Conservation (phyloP, 2,888 invertebrate species). For the Nemapogon koenigi region DNA sequence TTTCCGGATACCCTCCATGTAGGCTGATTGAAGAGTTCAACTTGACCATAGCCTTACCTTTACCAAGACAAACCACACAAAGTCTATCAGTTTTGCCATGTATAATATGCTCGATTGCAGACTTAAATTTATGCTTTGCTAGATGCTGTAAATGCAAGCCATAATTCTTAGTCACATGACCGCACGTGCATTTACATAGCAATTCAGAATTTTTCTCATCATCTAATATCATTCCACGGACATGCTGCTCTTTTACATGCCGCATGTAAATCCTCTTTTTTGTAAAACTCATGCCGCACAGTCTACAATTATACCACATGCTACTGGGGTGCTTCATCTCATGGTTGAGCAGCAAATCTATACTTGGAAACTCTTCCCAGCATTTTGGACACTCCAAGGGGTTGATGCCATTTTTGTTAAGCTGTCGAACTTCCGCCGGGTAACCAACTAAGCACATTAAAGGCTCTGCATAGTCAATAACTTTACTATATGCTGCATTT, state of each 20-base stretch:
- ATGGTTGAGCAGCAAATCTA: slow-evolving; percentile 36
- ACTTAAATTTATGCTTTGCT: slow-evolving; percentile 49
- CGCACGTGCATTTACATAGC: slow-evolving; percentile 36
- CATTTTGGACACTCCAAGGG: slow-evolving; percentile 44
- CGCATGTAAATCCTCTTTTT: slow-evolving; percentile 31
- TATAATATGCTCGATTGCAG: slow-evolving; percentile 32
- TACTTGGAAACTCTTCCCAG: slow-evolving; percentile 35
- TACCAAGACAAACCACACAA: slow-evolving; percentile 40
- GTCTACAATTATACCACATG: slow-evolving; percentile 47
- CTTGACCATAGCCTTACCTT: slow-evolving; percentile 24
- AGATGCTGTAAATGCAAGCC: slow-evolving; percentile 36
- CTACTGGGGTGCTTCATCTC: slow-evolving; percentile 38
- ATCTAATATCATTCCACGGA: slow-evolving; percentile 5
- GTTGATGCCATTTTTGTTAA: slow-evolving; percentile 18
- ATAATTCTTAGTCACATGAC: slow-evolving; percentile 22
- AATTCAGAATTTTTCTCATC: slow-evolving; percentile 9
- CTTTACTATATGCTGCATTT: slow-evolving; percentile 30
- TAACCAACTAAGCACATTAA: slow-evolving; percentile 35
- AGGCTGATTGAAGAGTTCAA: slow-evolving; percentile 33
- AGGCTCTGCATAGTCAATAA: slow-evolving; percentile 48
- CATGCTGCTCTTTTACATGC: slow-evolving; percentile 24
- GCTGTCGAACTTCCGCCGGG: slow-evolving; percentile 18
- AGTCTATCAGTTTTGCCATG: slow-evolving; percentile 32
- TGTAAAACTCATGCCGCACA: slow-evolving; percentile 43
- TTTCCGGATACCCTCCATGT: slow-evolving; percentile 40